Percentiles rank a stretch among this genome's conserved stretches.
These are phyloP conservation scores for Chloroclystis v-ata DNA, from an alignment of 2,888 invertebrate genomes.

Conservation along the genomic window DNA sequence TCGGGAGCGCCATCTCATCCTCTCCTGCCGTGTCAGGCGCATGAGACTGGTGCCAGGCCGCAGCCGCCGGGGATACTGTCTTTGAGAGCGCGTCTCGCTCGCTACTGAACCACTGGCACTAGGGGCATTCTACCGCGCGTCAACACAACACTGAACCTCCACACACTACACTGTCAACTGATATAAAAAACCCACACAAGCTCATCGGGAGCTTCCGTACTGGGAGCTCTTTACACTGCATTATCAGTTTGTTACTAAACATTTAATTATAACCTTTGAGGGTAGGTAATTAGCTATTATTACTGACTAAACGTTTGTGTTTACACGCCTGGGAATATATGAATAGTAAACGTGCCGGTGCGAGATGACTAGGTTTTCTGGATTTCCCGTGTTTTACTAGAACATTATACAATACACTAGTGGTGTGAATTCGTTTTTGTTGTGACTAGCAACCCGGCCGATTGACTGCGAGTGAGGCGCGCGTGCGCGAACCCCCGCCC, in stretches of 20 bases:
- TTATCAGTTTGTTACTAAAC: no score
- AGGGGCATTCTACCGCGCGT: conserved; percentile 45
- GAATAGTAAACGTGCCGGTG: neutral
- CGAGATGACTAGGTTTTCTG: no score
- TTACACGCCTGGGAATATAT: neutral
- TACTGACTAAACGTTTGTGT: neutral
- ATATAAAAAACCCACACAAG: conserved; percentile 26
- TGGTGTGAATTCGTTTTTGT: conserved; percentile 20
- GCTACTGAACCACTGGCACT: conserved; percentile 50
- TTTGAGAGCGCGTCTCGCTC: conserved; percentile 39
- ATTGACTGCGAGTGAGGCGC: conserved; percentile 24
- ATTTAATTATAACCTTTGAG: neutral
- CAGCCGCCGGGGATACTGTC: conserved; percentile 30
- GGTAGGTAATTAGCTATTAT: neutral
- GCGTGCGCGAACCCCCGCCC: conserved; percentile 61
- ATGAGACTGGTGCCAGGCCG: conserved; percentile 46
- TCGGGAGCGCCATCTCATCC: conserved; percentile 72
- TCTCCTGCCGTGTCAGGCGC: conserved; percentile 46
- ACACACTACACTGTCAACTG: conserved; percentile 33
- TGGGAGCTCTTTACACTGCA: neutral
- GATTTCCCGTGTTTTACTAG: neutral
- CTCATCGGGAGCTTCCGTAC: conserved; percentile 12
- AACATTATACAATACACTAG: conserved; percentile 14
- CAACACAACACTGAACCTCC: conserved; percentile 47
- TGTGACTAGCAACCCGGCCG: conserved; percentile 40